Percentiles rank a stretch among this genome's conserved stretches.
phyloP scores from a whole-genome alignment of 2,797 vertebrate species.

The Poecile montanus region DNA sequence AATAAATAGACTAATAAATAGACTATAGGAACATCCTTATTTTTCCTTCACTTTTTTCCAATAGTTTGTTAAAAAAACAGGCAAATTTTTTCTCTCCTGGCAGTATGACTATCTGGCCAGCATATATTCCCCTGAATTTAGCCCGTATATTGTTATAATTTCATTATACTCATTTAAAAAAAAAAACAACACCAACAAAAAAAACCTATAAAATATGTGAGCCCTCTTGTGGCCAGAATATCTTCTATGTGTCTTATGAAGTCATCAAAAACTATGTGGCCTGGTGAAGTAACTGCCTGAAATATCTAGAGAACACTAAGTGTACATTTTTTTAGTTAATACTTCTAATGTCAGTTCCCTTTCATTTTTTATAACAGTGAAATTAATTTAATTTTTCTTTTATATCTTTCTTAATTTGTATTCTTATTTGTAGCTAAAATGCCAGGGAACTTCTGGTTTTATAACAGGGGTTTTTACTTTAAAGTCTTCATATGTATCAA shows the following conservation, averaged over 20 bases:
- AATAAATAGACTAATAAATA: background rate
- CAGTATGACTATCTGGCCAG: background rate
- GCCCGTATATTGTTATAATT: background rate
- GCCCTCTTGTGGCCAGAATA: conserved; percentile 51
- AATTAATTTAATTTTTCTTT: background rate
- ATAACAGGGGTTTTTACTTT: background rate
- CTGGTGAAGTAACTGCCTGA: background rate
- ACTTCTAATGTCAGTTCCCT: background rate
- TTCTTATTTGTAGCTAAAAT: background rate
- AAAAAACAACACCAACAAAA: background rate
- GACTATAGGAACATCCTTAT: background rate
- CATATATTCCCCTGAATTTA: background rate
- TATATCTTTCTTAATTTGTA: background rate
- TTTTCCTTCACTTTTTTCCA: background rate
- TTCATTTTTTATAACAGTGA: background rate
- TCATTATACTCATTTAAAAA: background rate
- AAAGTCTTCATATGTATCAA: background rate
- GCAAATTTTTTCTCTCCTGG: background rate
- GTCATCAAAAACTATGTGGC: background rate
- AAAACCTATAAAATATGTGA: background rate
- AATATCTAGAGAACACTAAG: background rate
- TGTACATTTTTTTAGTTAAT: background rate
- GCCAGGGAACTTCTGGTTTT: background rate
- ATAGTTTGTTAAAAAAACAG: background rate
- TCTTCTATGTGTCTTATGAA: background rate